These are phyloP conservation scores for Cladopsammia gracilis DNA, from an alignment of 64 coral and sea anemone species.

Conservation along the genomic window DNA sequence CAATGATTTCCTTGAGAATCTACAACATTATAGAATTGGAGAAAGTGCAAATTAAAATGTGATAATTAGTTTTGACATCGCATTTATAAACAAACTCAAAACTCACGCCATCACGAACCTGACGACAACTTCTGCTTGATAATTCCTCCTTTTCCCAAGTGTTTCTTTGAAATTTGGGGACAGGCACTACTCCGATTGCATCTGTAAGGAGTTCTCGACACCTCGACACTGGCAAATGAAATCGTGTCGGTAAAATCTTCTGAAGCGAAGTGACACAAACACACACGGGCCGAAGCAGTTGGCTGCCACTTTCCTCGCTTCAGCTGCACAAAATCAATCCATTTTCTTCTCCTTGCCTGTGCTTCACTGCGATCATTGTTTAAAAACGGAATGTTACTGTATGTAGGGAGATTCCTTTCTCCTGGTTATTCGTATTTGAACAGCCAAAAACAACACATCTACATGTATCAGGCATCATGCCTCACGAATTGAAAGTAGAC, in stretches of 20 bases:
- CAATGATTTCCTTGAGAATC: not conserved
- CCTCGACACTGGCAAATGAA: not conserved
- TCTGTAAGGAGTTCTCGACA: not conserved
- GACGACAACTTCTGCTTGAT: not conserved
- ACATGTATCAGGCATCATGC: too few species aligned
- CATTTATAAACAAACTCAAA: not conserved
- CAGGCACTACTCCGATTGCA: not conserved
- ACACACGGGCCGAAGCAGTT: not conserved
- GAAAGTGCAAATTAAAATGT: not conserved
- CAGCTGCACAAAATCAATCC: constrained; percentile 30
- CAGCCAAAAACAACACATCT: constrained; percentile 45
- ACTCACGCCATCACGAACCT: not conserved
- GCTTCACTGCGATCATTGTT: constrained; percentile 37
- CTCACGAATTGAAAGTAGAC: too few species aligned
- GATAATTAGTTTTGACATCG: not conserved
- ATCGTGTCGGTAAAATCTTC: not conserved
- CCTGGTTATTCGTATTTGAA: not conserved
- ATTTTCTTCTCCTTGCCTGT: not conserved
- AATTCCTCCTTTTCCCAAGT: not conserved
- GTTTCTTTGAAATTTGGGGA: not conserved
- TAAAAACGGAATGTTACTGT: constrained; percentile 50
- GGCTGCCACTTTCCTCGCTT: constrained; percentile 11
- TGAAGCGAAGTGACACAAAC: constrained; percentile 21
- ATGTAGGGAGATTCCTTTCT: constrained; percentile 38
- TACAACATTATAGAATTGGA: not conserved